Conservation (phyloP, 2,113 vertebrate genomes). For the Gymnogyps californianus region DNA sequence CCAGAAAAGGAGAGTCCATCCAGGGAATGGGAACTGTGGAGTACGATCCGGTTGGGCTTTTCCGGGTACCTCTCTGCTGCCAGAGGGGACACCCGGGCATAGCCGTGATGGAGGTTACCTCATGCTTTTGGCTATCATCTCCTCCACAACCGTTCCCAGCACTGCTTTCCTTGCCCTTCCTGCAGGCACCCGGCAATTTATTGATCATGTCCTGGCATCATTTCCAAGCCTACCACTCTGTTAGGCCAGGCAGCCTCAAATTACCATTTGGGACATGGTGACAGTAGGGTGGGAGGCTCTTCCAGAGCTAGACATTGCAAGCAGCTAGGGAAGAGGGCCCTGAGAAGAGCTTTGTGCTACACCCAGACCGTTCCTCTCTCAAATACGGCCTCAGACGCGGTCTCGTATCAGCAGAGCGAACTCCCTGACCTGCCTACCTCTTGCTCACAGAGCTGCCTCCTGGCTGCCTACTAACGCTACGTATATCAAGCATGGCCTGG, state of each 20-base stretch:
- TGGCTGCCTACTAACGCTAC: rapidly evolving
- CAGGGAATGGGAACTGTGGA: not conserved
- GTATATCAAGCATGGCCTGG: not conserved
- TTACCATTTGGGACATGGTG: not conserved
- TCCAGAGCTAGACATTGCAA: not conserved
- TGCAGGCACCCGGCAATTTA: not conserved
- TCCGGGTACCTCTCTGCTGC: not conserved
- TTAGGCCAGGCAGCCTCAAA: not conserved
- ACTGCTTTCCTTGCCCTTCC: not conserved
- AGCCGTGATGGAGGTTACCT: not conserved
- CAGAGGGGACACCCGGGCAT: not conserved
- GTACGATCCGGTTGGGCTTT: not conserved
- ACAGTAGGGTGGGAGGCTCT: not conserved
- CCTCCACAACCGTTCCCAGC: not conserved
- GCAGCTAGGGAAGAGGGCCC: not conserved
- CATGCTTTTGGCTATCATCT: not conserved
- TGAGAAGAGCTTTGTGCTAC: not conserved
- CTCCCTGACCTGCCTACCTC: not conserved
- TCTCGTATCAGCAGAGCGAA: not conserved
- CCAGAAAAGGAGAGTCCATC: not conserved
- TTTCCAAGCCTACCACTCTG: not conserved
- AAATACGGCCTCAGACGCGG: not conserved
- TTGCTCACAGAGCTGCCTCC: not conserved
- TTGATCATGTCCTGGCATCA: not conserved
- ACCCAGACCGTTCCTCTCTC: not conserved